Conservation (phyloP, 2,888 invertebrate species). For the Calliopum simillimum region DNA sequence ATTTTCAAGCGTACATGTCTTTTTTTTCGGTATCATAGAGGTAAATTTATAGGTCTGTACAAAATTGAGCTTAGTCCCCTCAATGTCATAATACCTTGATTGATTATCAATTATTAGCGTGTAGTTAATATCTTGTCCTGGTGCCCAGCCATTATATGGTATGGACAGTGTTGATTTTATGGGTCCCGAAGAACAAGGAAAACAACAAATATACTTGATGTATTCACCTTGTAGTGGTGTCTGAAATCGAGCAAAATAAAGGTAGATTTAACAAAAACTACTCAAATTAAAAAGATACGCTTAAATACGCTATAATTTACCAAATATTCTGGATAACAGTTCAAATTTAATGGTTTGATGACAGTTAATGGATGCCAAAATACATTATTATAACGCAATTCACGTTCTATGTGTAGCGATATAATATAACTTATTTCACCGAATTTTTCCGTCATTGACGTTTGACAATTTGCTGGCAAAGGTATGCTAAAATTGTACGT, state of each 20-base stretch:
- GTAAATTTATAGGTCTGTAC: conserved; percentile 45
- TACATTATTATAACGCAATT: conserved; percentile 75
- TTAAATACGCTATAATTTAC: conserved; percentile 76
- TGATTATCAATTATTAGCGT: conserved; percentile 49
- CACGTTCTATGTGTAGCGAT: conserved; percentile 79
- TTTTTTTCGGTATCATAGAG: conserved; percentile 45
- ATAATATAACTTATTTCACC: conserved; percentile 82
- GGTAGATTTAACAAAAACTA: too few relatives aligned
- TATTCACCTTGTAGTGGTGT: conserved; percentile 45
- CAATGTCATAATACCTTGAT: conserved; percentile 43
- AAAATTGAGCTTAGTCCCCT: conserved; percentile 45
- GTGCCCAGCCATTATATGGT: conserved; percentile 51
- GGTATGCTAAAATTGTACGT: conserved; percentile 50
- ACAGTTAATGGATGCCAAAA: conserved; percentile 73
- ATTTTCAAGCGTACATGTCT: conserved; percentile 37
- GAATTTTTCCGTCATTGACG: conserved; percentile 74
- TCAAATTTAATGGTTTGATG: conserved; percentile 81
- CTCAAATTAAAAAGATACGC: neutral
- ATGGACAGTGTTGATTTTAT: conserved; percentile 46
- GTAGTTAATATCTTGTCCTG: conserved; percentile 50
- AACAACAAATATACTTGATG: conserved; percentile 48
- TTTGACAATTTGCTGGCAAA: conserved; percentile 48
- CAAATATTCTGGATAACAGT: conserved; percentile 75
- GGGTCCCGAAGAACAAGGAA: conserved; percentile 48
- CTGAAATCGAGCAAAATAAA: conserved; percentile 36